These are phyloP conservation scores for Beris chalybata DNA, from an alignment of 2,888 invertebrate species.

Conservation along the genomic window DNA sequence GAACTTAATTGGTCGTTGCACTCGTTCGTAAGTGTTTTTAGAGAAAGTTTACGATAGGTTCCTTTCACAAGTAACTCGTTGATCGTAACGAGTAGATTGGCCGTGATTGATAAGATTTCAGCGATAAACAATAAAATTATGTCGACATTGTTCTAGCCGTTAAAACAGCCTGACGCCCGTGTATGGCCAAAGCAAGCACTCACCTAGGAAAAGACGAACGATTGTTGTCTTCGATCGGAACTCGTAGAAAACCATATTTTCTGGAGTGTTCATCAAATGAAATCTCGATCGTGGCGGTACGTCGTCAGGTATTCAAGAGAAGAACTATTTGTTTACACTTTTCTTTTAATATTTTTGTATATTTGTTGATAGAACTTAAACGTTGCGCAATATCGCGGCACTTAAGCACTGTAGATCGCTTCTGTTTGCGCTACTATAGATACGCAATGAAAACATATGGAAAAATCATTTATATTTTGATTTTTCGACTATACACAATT, in stretches of 20 bases:
- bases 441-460: too few relatives aligned
- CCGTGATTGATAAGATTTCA: too few relatives aligned
- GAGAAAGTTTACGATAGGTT: background rate
- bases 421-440: too few relatives aligned
- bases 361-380: background rate
- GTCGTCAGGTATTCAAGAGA: background rate
- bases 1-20: slow-evolving; percentile 27
- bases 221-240: slow-evolving; percentile 17
- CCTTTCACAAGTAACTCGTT: too few relatives aligned
- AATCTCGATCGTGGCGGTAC: slow-evolving; percentile 24
- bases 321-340: slow-evolving; percentile 14
- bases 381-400: slow-evolving; percentile 23
- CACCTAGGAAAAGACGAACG: slow-evolving; percentile 26
- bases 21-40: background rate
- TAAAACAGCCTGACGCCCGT: too few relatives aligned
- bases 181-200: slow-evolving; percentile 6
- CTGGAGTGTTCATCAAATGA: slow-evolving; percentile 23
- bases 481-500: too few relatives aligned
- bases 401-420: too few relatives aligned
- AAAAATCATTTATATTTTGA: too few relatives aligned
- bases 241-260: slow-evolving; percentile 24
- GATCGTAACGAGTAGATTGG: too few relatives aligned
- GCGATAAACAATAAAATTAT: too few relatives aligned
- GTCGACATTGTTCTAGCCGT: too few relatives aligned
- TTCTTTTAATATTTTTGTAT: slow-evolving; percentile 9